Evolutionary conservation across 2,888 invertebrate species (phyloP), one percentile per base, ranked within the genome.

Genomic region (Brachynemurus nebulosus): DNA sequence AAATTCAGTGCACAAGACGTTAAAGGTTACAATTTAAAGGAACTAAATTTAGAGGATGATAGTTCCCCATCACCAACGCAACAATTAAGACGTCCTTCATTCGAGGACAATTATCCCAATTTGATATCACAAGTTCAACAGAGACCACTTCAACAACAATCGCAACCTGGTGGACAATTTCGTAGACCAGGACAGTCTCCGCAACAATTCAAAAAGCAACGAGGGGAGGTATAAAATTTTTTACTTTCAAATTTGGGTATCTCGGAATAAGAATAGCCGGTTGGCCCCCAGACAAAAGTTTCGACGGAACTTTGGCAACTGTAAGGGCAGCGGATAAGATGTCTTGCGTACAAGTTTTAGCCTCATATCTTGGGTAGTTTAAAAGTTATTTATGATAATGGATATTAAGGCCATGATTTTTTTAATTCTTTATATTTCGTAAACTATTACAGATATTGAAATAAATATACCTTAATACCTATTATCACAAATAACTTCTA

Each of bases 51-150:
- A 14, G 12, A 35, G n/a, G 39, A 37, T 9, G 48, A 47, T 30
- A 43, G 30, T 21, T 45, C 36, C 18, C 40, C 47, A 9, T 45
- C 47, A 9, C 44, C 52, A 9, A 47, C 55, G 2, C 53, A 54
- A 45, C 51, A 50, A 9, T 48, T 54, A 40, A 46, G 52, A 12
- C 52, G 54, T 9, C 46, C 50, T 9, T 5, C 20, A 12, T 42
- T 35, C 12, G 42, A 35, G 16, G 55, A 56, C 37, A 53, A 55
- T 30, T 58, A 56, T 40, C 49, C 54, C 2, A 58, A 58, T 44
- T 48, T 53, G 2, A 53, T 58, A 39, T 55, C 54, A 2, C 40
- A 55, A 17, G 45, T 49, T 5, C 56, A 55, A 41, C 51, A 49
- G 36, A 47, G 54, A 33, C 54, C 55, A 2, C 54, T 54, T 38